These are phyloP conservation scores for Melanaphis sacchari DNA, from an alignment of 1,140 invertebrate species.

Conservation along the genomic window DNA sequence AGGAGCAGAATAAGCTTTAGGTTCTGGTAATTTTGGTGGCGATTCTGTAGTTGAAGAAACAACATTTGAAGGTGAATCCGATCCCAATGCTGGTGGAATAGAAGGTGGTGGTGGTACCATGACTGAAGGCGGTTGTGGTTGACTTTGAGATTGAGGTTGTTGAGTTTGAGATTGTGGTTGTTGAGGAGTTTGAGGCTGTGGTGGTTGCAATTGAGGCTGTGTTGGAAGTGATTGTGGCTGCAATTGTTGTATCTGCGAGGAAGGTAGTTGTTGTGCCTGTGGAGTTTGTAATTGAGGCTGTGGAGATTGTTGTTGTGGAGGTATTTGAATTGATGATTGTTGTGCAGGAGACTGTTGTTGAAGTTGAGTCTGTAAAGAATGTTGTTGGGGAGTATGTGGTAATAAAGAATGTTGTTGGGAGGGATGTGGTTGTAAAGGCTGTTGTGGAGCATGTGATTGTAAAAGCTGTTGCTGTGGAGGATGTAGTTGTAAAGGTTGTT, in stretches of 20 bases:
- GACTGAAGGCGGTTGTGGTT: not conserved
- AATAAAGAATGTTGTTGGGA: not conserved
- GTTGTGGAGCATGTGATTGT: not conserved
- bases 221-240: constrained; percentile 60
- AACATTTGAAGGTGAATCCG: constrained; percentile 49
- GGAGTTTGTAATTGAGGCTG: constrained; percentile 15
- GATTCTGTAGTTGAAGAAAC: constrained; percentile 54
- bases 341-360: not conserved
- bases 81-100: not conserved
- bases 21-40: constrained; percentile 46
- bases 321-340: not conserved
- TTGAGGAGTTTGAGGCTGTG: constrained; percentile 61
- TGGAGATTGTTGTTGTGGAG: not conserved
- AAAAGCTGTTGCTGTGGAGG: not conserved
- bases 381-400: not conserved
- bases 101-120: not conserved
- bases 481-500: not conserved
- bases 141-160: constrained; percentile 59
- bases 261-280: constrained; percentile 44
- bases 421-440: not conserved
- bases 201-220: constrained; percentile 61
- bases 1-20: constrained; percentile 39
- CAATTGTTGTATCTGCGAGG: constrained; percentile 49
- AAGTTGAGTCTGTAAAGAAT: no score
- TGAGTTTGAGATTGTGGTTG: constrained; percentile 61